Conservation (phyloP, 1,140 invertebrate species). For the Microplitis demolitor region DNA sequence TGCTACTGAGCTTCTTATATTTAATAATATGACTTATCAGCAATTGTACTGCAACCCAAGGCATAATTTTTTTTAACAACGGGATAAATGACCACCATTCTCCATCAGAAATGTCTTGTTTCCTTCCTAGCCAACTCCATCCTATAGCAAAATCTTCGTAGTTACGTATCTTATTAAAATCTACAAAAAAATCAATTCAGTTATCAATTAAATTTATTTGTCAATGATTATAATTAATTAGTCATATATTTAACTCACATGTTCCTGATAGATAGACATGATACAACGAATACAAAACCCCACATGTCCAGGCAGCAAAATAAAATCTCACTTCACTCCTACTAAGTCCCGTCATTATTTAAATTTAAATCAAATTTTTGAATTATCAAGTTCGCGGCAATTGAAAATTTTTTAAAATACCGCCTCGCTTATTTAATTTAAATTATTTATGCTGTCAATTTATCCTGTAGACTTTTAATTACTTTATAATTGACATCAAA, state of each 20-base stretch:
- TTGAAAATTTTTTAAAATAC: too few relatives aligned
- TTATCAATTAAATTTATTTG: slow-evolving; percentile 6
- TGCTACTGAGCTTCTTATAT: slow-evolving; percentile 25
- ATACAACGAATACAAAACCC: too few relatives aligned
- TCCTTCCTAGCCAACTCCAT: slow-evolving; percentile 56
- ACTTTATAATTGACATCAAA: too few relatives aligned
- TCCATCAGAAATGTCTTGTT: slow-evolving; percentile 61
- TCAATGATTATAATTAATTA: slow-evolving; percentile 40
- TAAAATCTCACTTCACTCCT: too few relatives aligned
- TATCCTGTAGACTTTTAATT: too few relatives aligned
- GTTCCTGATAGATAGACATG: too few relatives aligned
- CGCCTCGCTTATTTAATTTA: too few relatives aligned
- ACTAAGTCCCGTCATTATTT: neutral
- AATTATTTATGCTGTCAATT: too few relatives aligned
- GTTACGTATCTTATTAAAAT: slow-evolving; percentile 43
- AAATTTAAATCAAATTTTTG: neutral
- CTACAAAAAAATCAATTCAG: slow-evolving; percentile 34
- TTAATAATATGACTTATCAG: slow-evolving; percentile 50
- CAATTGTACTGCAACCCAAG: slow-evolving; percentile 57
- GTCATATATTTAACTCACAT: slow-evolving; percentile 39
- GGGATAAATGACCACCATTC: slow-evolving; percentile 64
- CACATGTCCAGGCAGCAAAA: too few relatives aligned
- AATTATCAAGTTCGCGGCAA: too few relatives aligned
- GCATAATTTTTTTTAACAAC: slow-evolving; percentile 49
- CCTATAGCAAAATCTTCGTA: slow-evolving; percentile 53